Conservation (phyloP, 2,888 invertebrate genomes). For the Volucella bombylans region DNA sequence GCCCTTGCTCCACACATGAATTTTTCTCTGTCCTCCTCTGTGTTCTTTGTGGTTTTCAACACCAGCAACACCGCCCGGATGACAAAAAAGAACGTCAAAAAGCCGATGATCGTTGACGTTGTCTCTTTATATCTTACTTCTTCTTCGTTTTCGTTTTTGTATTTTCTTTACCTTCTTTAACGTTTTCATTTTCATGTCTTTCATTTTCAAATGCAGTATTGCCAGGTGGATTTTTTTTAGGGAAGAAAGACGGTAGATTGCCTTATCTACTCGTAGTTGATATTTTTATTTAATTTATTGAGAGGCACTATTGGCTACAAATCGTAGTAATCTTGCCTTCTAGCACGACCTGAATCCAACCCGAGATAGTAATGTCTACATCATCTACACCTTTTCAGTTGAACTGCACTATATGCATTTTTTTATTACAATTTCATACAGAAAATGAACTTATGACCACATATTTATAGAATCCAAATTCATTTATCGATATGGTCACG, state of each 20-base stretch:
- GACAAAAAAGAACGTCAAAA: constrained; percentile 72
- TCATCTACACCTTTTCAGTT: too few species aligned
- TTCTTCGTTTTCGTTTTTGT: constrained; percentile 17
- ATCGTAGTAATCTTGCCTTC: too few species aligned
- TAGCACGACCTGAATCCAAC: too few species aligned
- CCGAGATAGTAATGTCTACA: too few species aligned
- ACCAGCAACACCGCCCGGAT: constrained; percentile 65
- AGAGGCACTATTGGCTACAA: background rate
- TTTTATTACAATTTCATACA: too few species aligned
- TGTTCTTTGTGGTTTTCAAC: constrained; percentile 64
- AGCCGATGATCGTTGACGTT: constrained; percentile 71
- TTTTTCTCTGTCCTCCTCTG: constrained; percentile 30
- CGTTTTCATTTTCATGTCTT: constrained; percentile 26
- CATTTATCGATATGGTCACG: too few species aligned
- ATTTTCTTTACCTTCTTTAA: too few species aligned
- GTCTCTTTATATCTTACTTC: constrained; percentile 26
- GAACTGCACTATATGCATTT: too few species aligned
- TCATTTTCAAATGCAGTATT: constrained; percentile 52
- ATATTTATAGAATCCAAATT: too few species aligned
- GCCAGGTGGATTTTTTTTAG: constrained; percentile 56
- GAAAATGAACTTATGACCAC: too few species aligned
- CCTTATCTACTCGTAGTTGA: background rate
- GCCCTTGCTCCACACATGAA: constrained; percentile 6
- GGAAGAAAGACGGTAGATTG: background rate
- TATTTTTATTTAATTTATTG: constrained; percentile 15